Base-by-base conservation (phyloP, 2,888 invertebrate species). In the Parnassius mnemosyne region DNA sequence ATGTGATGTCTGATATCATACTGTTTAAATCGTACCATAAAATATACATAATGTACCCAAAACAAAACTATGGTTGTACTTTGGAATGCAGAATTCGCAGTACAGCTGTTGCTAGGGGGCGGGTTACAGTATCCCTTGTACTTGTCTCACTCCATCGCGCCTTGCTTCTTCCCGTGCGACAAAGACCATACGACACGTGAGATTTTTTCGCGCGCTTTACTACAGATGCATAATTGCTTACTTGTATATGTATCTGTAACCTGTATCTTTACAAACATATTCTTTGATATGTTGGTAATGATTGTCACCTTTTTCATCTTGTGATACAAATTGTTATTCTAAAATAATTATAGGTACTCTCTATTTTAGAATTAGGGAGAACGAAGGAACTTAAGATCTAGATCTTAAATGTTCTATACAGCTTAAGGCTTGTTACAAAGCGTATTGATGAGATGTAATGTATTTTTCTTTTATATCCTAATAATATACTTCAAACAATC, bases 41-140 rank as follows among this genome's bases (percentile, higher is more conserved):
- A 34, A 34, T 5, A 7, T 34, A n/a, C 9, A 11, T 12, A 46
- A 46, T 5, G 9, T 25, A 53, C 20, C 16, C 9, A 47, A n/a
- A 54, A 16, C 41, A 20, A 34, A 34, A 34, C 16, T 51, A 34
- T 44, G 11, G 55, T 44, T 50, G 49, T 63, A 65, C 64, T 60
- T 57, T 46, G 60, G 62, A 60, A 67, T 64, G 62, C 62, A 64
- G 47, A 62, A 64, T 64, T 60, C 62, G 65, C 64, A 60, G 64
- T 65, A 65, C 60, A 65, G 64, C 65, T 67, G 62, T 65, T 67
- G 60, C 65, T 64, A 64, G 64, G 65, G 65, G 65, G 63, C 63
- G 63, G 63, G 53, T 60, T 60, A 60, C 61, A 54, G 57, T 65
- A 64, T 67, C 58, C 64, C 65, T 64, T 61, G 61, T 57, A 61